These are phyloP conservation scores for Camponotus floridanus DNA, from an alignment of 1,140 invertebrate genomes.

Conservation along the genomic window DNA sequence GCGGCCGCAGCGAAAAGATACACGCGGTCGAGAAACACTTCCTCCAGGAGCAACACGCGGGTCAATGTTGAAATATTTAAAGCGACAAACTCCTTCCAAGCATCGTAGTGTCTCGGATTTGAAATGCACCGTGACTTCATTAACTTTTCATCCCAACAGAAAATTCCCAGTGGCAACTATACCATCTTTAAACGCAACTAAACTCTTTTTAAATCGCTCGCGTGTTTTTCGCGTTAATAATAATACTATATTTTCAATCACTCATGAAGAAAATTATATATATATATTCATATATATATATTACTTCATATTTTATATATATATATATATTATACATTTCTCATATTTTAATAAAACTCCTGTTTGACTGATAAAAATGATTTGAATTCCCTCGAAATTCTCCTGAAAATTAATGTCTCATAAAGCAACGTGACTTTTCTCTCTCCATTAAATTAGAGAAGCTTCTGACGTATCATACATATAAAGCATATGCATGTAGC, in stretches of 20 bases:
- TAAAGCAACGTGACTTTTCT: not conserved
- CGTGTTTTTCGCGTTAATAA: not conserved
- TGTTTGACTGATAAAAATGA: not conserved
- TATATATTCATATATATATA: too few relatives aligned
- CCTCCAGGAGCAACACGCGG: not conserved
- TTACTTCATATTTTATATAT: too few relatives aligned
- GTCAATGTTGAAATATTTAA: slow-evolving; percentile 41
- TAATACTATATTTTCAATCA: not conserved
- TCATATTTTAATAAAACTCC: slow-evolving; percentile 1
- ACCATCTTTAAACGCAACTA: not conserved
- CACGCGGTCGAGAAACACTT: slow-evolving; percentile 9
- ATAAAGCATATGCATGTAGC: not conserved
- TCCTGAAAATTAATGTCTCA: not conserved
- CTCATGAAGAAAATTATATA: not conserved
- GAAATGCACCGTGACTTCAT: not conserved
- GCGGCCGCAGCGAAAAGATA: slow-evolving; percentile 19
- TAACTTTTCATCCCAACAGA: not conserved
- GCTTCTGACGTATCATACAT: not conserved
- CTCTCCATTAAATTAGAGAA: not conserved
- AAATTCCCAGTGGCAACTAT: not conserved
- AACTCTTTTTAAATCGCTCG: not conserved
- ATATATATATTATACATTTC: too few relatives aligned
- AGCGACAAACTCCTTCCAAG: slow-evolving; percentile 28
- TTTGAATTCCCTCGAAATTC: not conserved
- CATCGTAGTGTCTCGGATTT: not conserved